Evolutionary conservation across 2,888 invertebrate species (phyloP), one percentile per base, ranked within the genome.

Genomic region (Orthosia gracilis): DNA sequence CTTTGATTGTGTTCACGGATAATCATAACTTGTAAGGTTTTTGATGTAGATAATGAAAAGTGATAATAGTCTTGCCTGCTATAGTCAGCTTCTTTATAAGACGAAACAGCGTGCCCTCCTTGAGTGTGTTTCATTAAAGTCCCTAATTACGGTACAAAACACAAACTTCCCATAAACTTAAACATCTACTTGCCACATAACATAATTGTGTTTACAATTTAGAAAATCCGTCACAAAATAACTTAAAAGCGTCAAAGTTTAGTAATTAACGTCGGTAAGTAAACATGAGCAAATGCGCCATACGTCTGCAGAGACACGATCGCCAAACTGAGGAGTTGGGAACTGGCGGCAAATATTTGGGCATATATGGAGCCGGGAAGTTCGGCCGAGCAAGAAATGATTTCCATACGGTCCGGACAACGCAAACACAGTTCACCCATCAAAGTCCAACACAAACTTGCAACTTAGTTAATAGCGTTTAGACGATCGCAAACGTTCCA

Each of bases 391-490:
- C 93, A 95, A 94, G 95, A 95, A 96, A 96, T 95, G 88, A 95
- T 95, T 95, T 95, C 94, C 94, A 95, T 94, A 93, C 90, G 89
- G 89, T 87, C 92, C 93, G 92, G 92, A 92, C 93, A 91, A 90
- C 88, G 92, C 92, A 94, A 95, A 95, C 95, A 94, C 88, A 89
- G 91, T 91, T 93, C 94, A 92, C 93, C 94, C 94, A 93, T 94
- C 94, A 93, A 95, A 95, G 93, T 94, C 92, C 91, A 94, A 94
- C 92, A 94, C 92, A 93, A 94, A 94, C 94, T 91, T 90, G 91
- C 90, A 94, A 95, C 94, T 95, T 94, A 92, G 93, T 94, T 95
- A 95, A 95, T 95, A 94, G 94, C 93, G 93, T 93, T 94, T 93
- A 92, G 92, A 92, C 91, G 91, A 92, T 94, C 91, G 91, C 89